Evolutionary conservation across 2,888 invertebrate species (phyloP).

Genomic region (Melieria crassipennis): DNA sequence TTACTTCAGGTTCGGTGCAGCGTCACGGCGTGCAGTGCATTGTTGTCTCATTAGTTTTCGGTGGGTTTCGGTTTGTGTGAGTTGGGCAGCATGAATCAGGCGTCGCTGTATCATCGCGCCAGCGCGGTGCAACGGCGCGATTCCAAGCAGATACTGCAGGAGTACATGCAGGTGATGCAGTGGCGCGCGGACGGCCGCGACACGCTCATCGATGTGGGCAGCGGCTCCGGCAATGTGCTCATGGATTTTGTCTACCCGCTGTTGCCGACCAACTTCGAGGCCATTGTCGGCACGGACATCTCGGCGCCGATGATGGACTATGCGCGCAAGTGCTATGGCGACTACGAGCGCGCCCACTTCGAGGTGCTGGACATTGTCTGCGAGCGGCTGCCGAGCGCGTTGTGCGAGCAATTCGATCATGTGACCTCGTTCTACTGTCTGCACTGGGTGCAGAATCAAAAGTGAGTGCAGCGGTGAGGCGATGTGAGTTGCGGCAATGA

Average conservation of each 20-base stretch:
- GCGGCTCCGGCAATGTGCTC: conserved; percentile 78
- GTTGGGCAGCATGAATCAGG: conserved; percentile 69
- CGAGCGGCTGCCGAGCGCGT: conserved; percentile 65
- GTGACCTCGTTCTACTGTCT: conserved; percentile 80
- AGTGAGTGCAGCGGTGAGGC: conserved; percentile 27
- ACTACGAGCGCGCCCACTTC: conserved; percentile 62
- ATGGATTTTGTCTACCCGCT: conserved; percentile 72
- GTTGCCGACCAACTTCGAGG: conserved; percentile 69
- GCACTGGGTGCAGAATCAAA: conserved; percentile 80
- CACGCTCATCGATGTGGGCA: conserved; percentile 76
- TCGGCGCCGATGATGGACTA: conserved; percentile 77
- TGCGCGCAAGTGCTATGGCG: conserved; percentile 69
- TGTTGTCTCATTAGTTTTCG: not conserved
- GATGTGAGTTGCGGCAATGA: not conserved
- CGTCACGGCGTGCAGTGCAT: too few relatives aligned
- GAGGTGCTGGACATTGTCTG: conserved; percentile 68
- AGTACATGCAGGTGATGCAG: conserved; percentile 70
- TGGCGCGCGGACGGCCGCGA: conserved; percentile 69
- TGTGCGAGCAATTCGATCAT: conserved; percentile 71
- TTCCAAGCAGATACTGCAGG: conserved; percentile 73
- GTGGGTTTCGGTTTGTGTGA: not conserved
- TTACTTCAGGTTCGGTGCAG: too few relatives aligned
- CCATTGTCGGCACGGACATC: conserved; percentile 74
- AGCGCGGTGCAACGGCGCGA: conserved; percentile 77
- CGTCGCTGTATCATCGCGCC: conserved; percentile 74